Evolutionary conservation across 1,140 invertebrate species (phyloP).

Genomic region (Diploscapter pachys): DNA sequence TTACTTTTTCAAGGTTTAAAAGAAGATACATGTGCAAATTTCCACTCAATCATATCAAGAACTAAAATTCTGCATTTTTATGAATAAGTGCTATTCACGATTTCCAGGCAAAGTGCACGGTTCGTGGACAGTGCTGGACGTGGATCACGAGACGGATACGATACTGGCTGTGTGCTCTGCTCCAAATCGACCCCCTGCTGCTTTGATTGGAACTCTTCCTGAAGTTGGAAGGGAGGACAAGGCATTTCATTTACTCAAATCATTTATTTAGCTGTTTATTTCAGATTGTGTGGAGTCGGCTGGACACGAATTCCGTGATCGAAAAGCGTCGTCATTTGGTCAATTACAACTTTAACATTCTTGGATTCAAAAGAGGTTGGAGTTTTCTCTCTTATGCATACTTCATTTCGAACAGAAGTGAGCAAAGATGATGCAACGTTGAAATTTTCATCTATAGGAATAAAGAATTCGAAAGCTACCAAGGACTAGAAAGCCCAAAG

Average conservation of each 20-base stretch:
- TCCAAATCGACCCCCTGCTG: slow-evolving; percentile 39
- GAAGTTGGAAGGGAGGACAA: not conserved
- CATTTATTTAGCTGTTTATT: not conserved
- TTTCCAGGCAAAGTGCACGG: not conserved
- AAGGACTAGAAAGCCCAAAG: slow-evolving; percentile 32
- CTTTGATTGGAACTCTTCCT: slow-evolving; percentile 49
- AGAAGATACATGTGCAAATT: not conserved
- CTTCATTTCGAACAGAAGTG: too few species aligned
- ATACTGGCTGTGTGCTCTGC: slow-evolving; percentile 43
- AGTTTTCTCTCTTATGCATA: slow-evolving; percentile 15
- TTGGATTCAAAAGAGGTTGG: slow-evolving; percentile 38
- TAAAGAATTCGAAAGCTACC: slow-evolving; percentile 28
- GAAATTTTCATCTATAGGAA: not conserved
- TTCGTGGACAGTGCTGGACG: slow-evolving; percentile 26
- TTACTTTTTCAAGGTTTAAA: not conserved
- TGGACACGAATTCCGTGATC: slow-evolving; percentile 20
- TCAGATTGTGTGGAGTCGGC: slow-evolving; percentile 24
- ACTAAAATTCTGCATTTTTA: not conserved
- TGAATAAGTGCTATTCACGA: not conserved
- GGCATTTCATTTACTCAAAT: not conserved
- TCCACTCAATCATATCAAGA: not conserved
- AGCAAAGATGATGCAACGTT: not conserved
- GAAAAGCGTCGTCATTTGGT: slow-evolving; percentile 33
- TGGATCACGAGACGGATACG: slow-evolving; percentile 40
- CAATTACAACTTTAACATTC: slow-evolving; percentile 26